Evolutionary conservation across 2,888 invertebrate genomes (phyloP).

Genomic region (Ptychoptera contaminata): DNA sequence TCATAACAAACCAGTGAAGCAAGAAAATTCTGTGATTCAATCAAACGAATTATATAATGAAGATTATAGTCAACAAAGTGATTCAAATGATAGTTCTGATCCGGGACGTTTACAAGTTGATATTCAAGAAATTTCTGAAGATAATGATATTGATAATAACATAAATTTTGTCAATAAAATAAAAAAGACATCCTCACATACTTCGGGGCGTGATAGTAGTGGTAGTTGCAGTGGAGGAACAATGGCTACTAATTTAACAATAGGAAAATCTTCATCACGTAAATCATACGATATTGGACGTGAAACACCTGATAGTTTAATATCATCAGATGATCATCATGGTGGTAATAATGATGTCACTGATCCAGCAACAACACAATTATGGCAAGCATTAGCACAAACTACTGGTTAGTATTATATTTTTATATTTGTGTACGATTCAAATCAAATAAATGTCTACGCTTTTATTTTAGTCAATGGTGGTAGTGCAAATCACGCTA

Average conservation of each 20-base stretch:
- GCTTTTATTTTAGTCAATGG: constrained; percentile 29
- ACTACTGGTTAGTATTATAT: constrained; percentile 22
- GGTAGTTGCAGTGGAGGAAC: not conserved
- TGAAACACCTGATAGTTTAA: constrained; percentile 22
- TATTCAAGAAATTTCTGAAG: constrained; percentile 30
- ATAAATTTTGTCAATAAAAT: no score
- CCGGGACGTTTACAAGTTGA: constrained; percentile 60
- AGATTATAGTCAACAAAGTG: constrained; percentile 24
- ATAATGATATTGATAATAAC: constrained; percentile 13
- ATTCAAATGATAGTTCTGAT: constrained; percentile 42
- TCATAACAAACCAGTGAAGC: not conserved
- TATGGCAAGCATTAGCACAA: constrained; percentile 31
- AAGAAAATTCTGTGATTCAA: not conserved
- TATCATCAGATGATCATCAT: constrained; percentile 26
- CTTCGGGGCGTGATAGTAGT: not conserved
- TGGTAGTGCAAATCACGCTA: constrained; percentile 46
- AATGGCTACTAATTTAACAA: not conserved
- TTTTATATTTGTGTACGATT: not conserved
- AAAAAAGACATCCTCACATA: not conserved
- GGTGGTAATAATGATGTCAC: constrained; percentile 13
- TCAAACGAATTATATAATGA: constrained; percentile 9
- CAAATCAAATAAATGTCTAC: not conserved
- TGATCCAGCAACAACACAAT: constrained; percentile 29
- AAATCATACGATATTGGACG: constrained; percentile 8
- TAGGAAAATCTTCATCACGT: not conserved